These are phyloP conservation scores for Macquaria ambigua DNA, from an alignment of 2,113 vertebrate genomes.

Conservation along the genomic window DNA sequence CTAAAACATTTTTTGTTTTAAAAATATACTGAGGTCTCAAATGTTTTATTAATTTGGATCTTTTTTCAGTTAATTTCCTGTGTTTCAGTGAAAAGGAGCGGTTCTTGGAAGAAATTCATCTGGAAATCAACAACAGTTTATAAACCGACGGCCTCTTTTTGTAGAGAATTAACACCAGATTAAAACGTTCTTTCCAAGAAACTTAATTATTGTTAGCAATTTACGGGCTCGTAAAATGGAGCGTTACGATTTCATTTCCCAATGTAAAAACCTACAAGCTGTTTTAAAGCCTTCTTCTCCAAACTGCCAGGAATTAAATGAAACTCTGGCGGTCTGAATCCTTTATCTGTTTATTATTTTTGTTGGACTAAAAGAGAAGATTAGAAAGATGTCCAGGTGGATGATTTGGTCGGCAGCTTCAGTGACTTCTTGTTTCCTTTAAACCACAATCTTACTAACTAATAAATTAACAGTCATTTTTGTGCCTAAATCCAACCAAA, in stretches of 20 bases:
- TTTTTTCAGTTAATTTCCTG: neutral
- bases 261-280: neutral
- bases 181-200: neutral
- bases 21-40: neutral
- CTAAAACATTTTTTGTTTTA: neutral
- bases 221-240: constrained; percentile 5
- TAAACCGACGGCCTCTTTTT: neutral
- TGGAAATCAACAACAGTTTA: constrained; percentile 12
- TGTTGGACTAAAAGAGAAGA: neutral
- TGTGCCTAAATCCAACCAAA: no score
- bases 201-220: neutral
- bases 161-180: constrained; percentile 11
- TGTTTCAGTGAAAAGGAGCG: neutral
- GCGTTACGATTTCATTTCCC: neutral
- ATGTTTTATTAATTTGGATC: no score
- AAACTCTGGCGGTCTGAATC: neutral
- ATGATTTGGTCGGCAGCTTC: neutral
- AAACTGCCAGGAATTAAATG: neutral
- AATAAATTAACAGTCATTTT: no score
- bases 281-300: neutral
- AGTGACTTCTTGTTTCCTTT: no score
- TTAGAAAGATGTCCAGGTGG: neutral
- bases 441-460: no score
- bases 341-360: neutral
- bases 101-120: neutral